Evolutionary conservation across 2,888 invertebrate species (phyloP), one percentile per base, ranked within the genome.

Genomic region (Eurytoma adleriae): DNA sequence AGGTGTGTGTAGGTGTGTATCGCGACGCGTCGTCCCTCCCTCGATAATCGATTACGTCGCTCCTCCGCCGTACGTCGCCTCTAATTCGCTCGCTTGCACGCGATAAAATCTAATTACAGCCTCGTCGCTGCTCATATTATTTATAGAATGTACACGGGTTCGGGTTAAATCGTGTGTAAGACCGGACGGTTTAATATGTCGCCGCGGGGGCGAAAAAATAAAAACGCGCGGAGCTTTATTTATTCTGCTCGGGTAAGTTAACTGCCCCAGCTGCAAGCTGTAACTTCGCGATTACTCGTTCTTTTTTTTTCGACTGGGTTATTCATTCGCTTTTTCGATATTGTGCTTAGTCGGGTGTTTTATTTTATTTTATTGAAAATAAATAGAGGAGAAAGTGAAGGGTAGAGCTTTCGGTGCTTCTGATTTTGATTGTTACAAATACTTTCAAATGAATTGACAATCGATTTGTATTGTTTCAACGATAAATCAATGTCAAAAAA

Each of bases 41-140:
- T 54, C 57, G 67, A 74, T 74, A 74, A 67, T 67, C 67, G 74
- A 74, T 67, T 67, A 61, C 70, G 48, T 48, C 57, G 59, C 70
- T 57, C 48, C 16, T 40, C 16, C n/a, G 54, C 16, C n/a, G 54
- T 20, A 30, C 73, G 64, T 56, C 52, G 54, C 56, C 64, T 73
- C 66, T 74, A 74, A 74, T 74, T 74, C 66, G 56, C 56, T 30
- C 48, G 40, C 66, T 24, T 30, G 40, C 73, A 64, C 56, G 73
- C 62, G 64, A 73, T 64, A 73, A 74, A 66, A 74, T 74, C 66
- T 66, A 74, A 74, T 74, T 74, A 66, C 40, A 2, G 30, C 12
- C 50, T 18, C 54, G 14, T n/a, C 54, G 30, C 10, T 54, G 73
- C 27, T 27, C 54, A 14, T 30, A 64, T 64, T 64, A 73, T 73